Base-by-base conservation (phyloP, 2,113 vertebrate genomes). In the Antidorcas marsupialis region DNA sequence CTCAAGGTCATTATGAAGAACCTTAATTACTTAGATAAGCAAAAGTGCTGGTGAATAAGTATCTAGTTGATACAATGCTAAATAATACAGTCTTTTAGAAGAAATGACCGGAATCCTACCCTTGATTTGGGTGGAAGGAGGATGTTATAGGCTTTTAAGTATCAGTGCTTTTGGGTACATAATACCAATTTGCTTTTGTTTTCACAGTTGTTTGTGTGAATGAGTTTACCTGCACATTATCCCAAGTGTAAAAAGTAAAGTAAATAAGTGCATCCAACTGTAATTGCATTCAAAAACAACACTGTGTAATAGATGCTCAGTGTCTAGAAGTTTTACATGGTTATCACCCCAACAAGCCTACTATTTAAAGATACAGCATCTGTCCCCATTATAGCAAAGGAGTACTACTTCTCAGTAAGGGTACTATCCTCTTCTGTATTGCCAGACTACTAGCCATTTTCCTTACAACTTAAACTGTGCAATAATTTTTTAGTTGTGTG, bases 201-300 rank as follows among this genome's bases (percentile, higher is more conserved):
- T 96, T 89, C 87, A 97, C 47, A 86, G 45, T 92, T 45, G 87
- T 89, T 88, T 94, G 87, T 97, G 39, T 90, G 36, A 96, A 85
- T 89, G 55, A 87, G 8, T 82, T 96, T 96, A 86, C 64, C 52
- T 95, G 25, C 53, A 90, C 11, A 52, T 92, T 96, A 96, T 96
- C 83, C 23, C 33, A 95, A 92, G 39, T 87, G 53, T 92, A 87
- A 93, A 93, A 96, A 82, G 47, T 86, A 96, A 81, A 96, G 33
- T 86, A 96, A 96, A 93, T 57, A 96, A 94, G 23, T 94, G 53
- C 36, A 74, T 93, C 55, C 74, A 93, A 59, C 27, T 90, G 4
- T 45, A 89, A n/a, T 45, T 95, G 11, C 78, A 60, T 87, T 97
- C 45, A 92, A 27, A 79, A 85, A 92, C 30, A 92, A 62, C 17